Evolutionary conservation across 2,113 vertebrate species (phyloP).

Genomic region (Oceanodroma tethys): DNA sequence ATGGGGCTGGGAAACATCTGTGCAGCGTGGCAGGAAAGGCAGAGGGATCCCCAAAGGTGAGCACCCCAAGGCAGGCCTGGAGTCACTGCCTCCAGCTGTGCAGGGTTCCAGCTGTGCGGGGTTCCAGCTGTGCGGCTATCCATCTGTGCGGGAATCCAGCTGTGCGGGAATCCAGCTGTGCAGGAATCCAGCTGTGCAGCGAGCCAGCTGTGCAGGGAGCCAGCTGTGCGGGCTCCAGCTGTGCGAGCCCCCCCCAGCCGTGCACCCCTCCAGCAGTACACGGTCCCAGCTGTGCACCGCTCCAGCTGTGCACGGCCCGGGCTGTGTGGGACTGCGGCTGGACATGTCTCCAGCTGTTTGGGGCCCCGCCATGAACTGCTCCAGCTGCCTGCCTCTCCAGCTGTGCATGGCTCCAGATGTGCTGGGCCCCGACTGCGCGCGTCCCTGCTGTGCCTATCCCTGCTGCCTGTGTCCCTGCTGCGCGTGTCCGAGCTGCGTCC

Average conservation of each 20-base stretch:
- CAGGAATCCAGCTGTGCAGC: neutral
- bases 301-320: neutral
- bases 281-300: neutral
- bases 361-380: rapidly evolving
- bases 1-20: rapidly evolving
- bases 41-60: neutral
- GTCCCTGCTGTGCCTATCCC: neutral
- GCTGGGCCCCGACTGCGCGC: rapidly evolving
- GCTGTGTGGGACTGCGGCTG: neutral
- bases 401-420: neutral
- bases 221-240: neutral
- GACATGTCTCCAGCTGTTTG: neutral
- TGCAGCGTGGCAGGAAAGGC: neutral
- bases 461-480: neutral
- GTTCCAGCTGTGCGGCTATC: neutral
- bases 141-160: neutral
- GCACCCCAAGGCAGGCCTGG: neutral
- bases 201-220: neutral
- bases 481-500: neutral
- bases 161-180: neutral
- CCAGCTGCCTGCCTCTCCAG: neutral
- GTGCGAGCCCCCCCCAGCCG: neutral
- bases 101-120: rapidly evolving
- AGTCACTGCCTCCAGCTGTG: neutral
- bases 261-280: neutral